Percentiles rank a stretch among this genome's conserved stretches.
phyloP scores from a whole-genome alignment of 2,113 vertebrate genomes.

The Silurus asotus region DNA sequence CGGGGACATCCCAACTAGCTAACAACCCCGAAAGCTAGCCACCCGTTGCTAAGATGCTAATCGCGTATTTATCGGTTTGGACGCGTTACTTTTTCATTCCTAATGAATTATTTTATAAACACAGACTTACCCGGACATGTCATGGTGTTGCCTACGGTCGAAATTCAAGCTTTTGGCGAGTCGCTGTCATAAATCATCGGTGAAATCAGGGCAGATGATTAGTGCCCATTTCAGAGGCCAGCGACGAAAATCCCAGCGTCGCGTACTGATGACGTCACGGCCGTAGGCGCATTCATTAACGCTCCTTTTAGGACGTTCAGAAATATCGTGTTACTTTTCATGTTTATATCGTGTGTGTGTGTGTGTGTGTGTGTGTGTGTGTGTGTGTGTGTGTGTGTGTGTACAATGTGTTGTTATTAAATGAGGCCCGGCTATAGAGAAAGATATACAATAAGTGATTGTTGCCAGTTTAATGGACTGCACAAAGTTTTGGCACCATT shows the following conservation, averaged over 20 bases:
- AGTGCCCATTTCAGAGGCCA: slow-evolving; percentile 76
- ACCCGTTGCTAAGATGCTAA: slow-evolving; percentile 53
- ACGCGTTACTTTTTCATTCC: not conserved
- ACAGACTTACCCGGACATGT: slow-evolving; percentile 71
- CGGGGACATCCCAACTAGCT: slow-evolving; percentile 18
- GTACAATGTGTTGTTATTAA: too few relatives aligned
- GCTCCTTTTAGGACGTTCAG: not conserved
- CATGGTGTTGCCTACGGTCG: slow-evolving; percentile 66
- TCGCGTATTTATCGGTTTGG: slow-evolving; percentile 27
- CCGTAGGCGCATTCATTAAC: not conserved
- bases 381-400: not conserved
- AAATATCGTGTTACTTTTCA: not conserved
- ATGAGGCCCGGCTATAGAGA: not conserved
- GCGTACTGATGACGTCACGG: slow-evolving; percentile 73
- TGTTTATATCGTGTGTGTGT: not conserved
- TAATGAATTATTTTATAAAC: not conserved
- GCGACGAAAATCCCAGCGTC: slow-evolving; percentile 64
- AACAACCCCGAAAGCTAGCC: slow-evolving; percentile 15
- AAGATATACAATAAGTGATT: not conserved
- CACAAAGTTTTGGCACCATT: not conserved
- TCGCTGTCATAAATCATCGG: slow-evolving; percentile 57
- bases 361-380: not conserved
- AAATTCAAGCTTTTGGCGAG: slow-evolving; percentile 35
- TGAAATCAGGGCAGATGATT: slow-evolving; percentile 70
- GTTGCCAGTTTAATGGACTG: not conserved